phyloP scores from a whole-genome alignment of 2,113 vertebrate genomes.

The Chionodraco myersi region DNA sequence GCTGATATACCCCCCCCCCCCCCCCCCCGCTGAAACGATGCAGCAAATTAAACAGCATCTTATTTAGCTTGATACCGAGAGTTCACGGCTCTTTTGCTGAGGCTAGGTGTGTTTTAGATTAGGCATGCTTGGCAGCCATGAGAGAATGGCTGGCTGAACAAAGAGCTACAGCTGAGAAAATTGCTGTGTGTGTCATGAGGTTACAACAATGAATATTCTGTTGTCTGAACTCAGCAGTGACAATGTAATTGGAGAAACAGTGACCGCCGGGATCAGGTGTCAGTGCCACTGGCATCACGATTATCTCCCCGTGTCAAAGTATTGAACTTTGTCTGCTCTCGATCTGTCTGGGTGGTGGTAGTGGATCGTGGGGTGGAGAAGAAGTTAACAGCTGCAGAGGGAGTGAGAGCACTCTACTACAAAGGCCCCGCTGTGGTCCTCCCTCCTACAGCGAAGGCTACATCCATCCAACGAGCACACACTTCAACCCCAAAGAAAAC shows the following conservation, averaged over 20 bases:
- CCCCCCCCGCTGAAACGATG: conserved; percentile 52
- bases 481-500: conserved; percentile 58
- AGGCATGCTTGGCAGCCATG: conserved; percentile 71
- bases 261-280: conserved; percentile 54
- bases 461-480: conserved; percentile 52
- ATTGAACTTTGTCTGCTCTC: conserved; percentile 47
- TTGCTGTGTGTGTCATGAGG: conserved; percentile 12
- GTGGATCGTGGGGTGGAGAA: conserved; percentile 33
- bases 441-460: conserved; percentile 36
- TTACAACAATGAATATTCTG: conserved; percentile 67
- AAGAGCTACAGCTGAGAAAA: conserved; percentile 67
- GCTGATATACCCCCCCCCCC: conserved; percentile 36
- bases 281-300: conserved; percentile 35
- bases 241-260: conserved; percentile 23
- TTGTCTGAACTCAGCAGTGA: conserved; percentile 52
- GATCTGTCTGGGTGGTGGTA: conserved; percentile 35
- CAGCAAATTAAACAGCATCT: conserved; percentile 73
- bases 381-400: conserved; percentile 56
- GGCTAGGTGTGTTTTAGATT: conserved; percentile 84
- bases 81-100: conserved; percentile 55
- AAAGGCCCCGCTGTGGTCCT: conserved; percentile 57
- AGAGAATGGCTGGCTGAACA: conserved; percentile 73
- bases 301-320: conserved; percentile 51
- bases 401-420: conserved; percentile 58
- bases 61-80: conserved; percentile 69